phyloP scores from a whole-genome alignment of 2,888 invertebrate species.

The Petrolisthes manimaculis region DNA sequence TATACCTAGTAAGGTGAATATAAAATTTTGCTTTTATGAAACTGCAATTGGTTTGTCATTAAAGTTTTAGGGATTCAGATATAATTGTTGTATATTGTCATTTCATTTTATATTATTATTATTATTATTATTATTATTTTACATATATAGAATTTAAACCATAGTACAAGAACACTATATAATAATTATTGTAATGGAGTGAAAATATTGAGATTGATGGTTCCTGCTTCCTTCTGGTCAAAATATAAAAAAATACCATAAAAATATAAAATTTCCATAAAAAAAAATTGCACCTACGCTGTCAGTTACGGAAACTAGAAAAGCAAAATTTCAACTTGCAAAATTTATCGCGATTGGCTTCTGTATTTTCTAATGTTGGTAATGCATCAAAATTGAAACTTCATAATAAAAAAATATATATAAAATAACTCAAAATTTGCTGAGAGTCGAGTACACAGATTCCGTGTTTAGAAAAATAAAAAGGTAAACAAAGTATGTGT shows the following conservation, averaged over 20 bases:
- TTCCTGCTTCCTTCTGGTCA: conserved; percentile 61
- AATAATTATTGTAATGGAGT: neutral
- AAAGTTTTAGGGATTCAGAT: too few species aligned
- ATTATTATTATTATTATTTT: too few species aligned
- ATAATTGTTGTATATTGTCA: too few species aligned
- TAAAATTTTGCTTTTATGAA: too few species aligned
- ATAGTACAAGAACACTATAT: too few species aligned
- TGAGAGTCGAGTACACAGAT: conserved; percentile 55
- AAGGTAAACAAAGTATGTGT: conserved; percentile 44
- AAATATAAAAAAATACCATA: conserved; percentile 41
- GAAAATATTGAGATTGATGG: conserved; percentile 19
- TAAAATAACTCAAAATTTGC: conserved; percentile 30
- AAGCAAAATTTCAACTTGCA: neutral
- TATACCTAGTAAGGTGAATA: too few species aligned
- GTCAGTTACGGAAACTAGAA: neutral
- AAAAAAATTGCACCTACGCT: conserved; percentile 6
- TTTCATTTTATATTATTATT: too few species aligned
- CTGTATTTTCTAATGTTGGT: conserved; percentile 8
- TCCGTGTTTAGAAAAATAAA: conserved; percentile 61
- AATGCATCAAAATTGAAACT: conserved; percentile 17
- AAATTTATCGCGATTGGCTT: neutral
- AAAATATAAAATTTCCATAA: conserved; percentile 27
- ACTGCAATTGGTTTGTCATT: too few species aligned
- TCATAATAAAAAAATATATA: conserved; percentile 23
- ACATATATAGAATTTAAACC: too few species aligned